phyloP scores from a whole-genome alignment of 2,888 invertebrate species.

The Teleiodes luculella region DNA sequence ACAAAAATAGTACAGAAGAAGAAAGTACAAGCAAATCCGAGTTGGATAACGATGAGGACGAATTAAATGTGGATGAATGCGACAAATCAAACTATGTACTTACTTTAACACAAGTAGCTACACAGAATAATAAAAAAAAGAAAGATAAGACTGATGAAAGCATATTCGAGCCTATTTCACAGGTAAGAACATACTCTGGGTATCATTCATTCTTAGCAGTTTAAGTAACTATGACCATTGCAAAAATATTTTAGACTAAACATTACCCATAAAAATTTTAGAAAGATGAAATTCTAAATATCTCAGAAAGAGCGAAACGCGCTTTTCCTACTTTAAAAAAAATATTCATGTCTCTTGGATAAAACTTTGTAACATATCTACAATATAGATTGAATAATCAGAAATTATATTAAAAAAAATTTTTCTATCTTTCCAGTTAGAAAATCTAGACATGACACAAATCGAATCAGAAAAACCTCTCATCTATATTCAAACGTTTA shows the following conservation, averaged over 20 bases:
- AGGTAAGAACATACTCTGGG: too few relatives aligned
- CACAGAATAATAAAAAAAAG: slow-evolving; percentile 31
- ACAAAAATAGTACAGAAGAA: slow-evolving; percentile 29
- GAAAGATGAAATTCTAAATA: too few relatives aligned
- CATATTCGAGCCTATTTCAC: slow-evolving; percentile 81
- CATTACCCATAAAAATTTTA: too few relatives aligned
- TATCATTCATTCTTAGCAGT: neutral
- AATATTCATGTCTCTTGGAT: too few relatives aligned
- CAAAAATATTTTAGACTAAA: too few relatives aligned
- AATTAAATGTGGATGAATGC: slow-evolving; percentile 55
- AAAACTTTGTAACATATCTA: too few relatives aligned
- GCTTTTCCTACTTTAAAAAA: too few relatives aligned
- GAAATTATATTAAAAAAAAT: too few relatives aligned
- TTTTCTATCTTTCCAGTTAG: slow-evolving; percentile 77
- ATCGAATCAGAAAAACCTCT: slow-evolving; percentile 81
- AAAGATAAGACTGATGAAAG: slow-evolving; percentile 53
- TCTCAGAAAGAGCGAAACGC: too few relatives aligned
- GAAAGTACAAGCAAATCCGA: slow-evolving; percentile 30
- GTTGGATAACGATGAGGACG: slow-evolving; percentile 39
- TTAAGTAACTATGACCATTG: too few relatives aligned
- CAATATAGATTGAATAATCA: too few relatives aligned
- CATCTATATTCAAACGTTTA: slow-evolving; percentile 87
- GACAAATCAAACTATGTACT: slow-evolving; percentile 83
- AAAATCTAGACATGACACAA: slow-evolving; percentile 82
- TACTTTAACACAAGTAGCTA: slow-evolving; percentile 82